These are phyloP conservation scores for Caenorhabditis parvicauda DNA, from an alignment of 2,888 invertebrate species.

Conservation along the genomic window DNA sequence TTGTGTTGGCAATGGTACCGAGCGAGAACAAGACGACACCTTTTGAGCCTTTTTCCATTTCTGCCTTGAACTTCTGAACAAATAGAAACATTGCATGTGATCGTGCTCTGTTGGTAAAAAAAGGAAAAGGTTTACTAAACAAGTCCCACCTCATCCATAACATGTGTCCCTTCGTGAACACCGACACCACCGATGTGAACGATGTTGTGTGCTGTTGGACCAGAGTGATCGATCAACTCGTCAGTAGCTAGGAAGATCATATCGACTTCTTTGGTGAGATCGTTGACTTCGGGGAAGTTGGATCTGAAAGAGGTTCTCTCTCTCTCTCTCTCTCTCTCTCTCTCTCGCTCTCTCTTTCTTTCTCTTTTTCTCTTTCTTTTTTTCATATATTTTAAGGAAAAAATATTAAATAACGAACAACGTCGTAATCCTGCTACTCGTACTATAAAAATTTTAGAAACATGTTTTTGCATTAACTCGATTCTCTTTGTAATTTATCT, in stretches of 20 bases:
- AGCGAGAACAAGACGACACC: constrained; percentile 43
- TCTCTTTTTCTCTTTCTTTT: too few species aligned
- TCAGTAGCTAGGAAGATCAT: constrained; percentile 44
- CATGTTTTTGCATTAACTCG: constrained; percentile 12
- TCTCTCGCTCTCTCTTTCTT: too few species aligned
- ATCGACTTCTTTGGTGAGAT: constrained; percentile 32
- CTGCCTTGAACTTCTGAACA: constrained; percentile 20
- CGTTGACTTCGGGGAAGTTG: constrained; percentile 32
- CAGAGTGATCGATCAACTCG: constrained; percentile 42
- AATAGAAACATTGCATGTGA: background rate
- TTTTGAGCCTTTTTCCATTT: constrained; percentile 30
- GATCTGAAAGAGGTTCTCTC: too few species aligned
- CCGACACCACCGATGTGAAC: constrained; percentile 45
- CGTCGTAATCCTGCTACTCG: background rate
- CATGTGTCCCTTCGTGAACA: background rate
- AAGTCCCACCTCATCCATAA: constrained; percentile 14
- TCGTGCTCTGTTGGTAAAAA: background rate
- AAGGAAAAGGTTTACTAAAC: background rate
- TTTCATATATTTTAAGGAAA: too few species aligned
- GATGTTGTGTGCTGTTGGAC: constrained; percentile 39
- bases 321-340: too few species aligned
- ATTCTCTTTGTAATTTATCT: constrained; percentile 15
- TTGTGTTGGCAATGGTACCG: constrained; percentile 43
- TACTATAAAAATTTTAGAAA: constrained; percentile 17
- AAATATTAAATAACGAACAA: background rate